These are phyloP conservation scores for Kuschelorhynchus macadamiae DNA, from an alignment of 2,888 invertebrate species.

Conservation along the genomic window DNA sequence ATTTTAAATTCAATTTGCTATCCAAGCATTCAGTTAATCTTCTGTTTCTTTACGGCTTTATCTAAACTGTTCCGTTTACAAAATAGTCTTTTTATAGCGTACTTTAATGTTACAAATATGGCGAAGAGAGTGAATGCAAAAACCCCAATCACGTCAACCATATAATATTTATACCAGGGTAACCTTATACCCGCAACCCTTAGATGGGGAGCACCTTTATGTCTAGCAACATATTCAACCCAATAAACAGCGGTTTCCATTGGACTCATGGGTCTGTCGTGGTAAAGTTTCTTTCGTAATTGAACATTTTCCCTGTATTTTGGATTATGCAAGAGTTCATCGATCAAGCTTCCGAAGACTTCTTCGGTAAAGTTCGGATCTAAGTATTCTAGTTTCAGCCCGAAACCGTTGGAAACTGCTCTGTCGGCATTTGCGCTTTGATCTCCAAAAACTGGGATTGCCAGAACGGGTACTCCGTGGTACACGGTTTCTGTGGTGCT, in stretches of 20 bases:
- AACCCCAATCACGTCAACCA: slow-evolving; percentile 56
- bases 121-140: neutral
- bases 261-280: slow-evolving; percentile 59
- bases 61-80: no score
- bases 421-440: slow-evolving; percentile 70
- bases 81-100: no score
- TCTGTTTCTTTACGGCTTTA: no score
- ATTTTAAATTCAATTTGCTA: no score
- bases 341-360: slow-evolving; percentile 63
- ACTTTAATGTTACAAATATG: no score
- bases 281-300: slow-evolving; percentile 56
- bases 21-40: no score
- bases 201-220: slow-evolving; percentile 61
- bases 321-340: slow-evolving; percentile 67
- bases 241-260: slow-evolving; percentile 60
- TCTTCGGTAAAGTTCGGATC: slow-evolving; percentile 67
- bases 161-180: slow-evolving; percentile 59
- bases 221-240: slow-evolving; percentile 61
- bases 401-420: slow-evolving; percentile 62
- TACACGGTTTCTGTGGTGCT: slow-evolving; percentile 70
- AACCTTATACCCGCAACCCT: slow-evolving; percentile 56
- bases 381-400: slow-evolving; percentile 65
- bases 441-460: slow-evolving; percentile 71
- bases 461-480: slow-evolving; percentile 70
- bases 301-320: slow-evolving; percentile 57